Evolutionary conservation across 2,888 invertebrate species (phyloP).

Genomic region (Tanytarsus gracilentus): DNA sequence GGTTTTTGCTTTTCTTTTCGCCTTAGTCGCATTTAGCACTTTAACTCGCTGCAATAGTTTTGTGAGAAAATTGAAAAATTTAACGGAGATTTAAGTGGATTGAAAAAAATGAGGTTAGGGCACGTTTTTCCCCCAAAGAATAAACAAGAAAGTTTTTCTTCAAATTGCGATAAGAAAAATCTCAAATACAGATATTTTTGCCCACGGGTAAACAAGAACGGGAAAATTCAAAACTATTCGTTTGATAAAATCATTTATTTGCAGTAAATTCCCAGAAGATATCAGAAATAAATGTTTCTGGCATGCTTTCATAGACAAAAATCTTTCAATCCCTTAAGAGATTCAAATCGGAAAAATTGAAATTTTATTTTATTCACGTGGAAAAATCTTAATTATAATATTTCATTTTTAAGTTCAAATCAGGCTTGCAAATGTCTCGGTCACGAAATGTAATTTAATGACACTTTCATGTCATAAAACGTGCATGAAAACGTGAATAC

Average conservation of each 20-base stretch:
- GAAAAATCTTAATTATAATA: no score
- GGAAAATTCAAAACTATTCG: not conserved
- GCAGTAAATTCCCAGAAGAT: not conserved
- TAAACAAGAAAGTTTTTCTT: no score
- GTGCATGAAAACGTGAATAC: slow-evolving; percentile 18
- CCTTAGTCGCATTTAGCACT: no score
- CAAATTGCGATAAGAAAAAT: no score
- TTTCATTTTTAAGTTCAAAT: not conserved
- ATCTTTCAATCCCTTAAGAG: not conserved
- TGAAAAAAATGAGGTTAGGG: no score
- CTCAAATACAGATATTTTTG: no score
- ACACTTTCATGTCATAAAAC: slow-evolving; percentile 16
- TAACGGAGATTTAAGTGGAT: no score
- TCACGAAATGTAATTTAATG: slow-evolving; percentile 16
- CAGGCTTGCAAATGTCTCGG: not conserved
- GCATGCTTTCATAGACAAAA: not conserved
- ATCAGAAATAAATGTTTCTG: not conserved
- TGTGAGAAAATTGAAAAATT: no score
- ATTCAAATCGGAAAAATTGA: not conserved
- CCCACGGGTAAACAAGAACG: no score
- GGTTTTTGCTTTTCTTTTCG: no score
- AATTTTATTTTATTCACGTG: not conserved
- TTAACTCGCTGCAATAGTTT: no score
- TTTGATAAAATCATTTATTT: not conserved
- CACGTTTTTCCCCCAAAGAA: no score